Evolutionary conservation across 2,888 invertebrate species (phyloP).

Genomic region (Polylopha cassiicola): DNA sequence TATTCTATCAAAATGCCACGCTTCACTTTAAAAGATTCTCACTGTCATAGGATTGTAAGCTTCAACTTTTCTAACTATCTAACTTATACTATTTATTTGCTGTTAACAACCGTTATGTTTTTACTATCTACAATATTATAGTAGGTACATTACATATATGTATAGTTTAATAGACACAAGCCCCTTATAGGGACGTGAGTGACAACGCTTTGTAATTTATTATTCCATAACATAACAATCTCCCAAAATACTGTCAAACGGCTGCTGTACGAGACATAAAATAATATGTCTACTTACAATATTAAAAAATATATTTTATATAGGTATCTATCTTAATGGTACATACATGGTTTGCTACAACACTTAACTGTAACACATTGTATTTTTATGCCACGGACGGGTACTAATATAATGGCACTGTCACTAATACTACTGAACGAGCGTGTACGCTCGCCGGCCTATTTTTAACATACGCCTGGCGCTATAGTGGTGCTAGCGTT

Average conservation of each 20-base stretch:
- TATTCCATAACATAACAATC: slow-evolving; percentile 24
- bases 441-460: no score
- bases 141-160: slow-evolving; percentile 4
- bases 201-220: slow-evolving; percentile 28
- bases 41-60: slow-evolving; percentile 40
- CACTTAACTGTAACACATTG: slow-evolving; percentile 22
- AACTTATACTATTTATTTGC: slow-evolving; percentile 25
- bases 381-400: slow-evolving; percentile 38
- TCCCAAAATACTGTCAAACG: slow-evolving; percentile 19
- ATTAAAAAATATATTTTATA: slow-evolving; percentile 15
- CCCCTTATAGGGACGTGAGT: slow-evolving; percentile 35
- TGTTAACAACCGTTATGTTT: slow-evolving; percentile 28
- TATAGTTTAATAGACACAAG: slow-evolving; percentile 15
- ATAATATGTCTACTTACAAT: slow-evolving; percentile 12
- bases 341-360: no score
- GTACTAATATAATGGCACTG: slow-evolving; percentile 43
- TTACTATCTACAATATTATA: slow-evolving; percentile 17
- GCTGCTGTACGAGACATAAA: slow-evolving; percentile 12
- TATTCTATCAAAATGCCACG: slow-evolving; percentile 53
- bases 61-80: slow-evolving; percentile 23
- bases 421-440: slow-evolving; percentile 22
- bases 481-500: no score
- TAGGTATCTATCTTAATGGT: slow-evolving; percentile 15
- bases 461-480: no score
- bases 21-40: slow-evolving; percentile 47